Evolutionary conservation across 2,888 invertebrate species (phyloP).

Genomic region (Pycnomerus fuliginosus): DNA sequence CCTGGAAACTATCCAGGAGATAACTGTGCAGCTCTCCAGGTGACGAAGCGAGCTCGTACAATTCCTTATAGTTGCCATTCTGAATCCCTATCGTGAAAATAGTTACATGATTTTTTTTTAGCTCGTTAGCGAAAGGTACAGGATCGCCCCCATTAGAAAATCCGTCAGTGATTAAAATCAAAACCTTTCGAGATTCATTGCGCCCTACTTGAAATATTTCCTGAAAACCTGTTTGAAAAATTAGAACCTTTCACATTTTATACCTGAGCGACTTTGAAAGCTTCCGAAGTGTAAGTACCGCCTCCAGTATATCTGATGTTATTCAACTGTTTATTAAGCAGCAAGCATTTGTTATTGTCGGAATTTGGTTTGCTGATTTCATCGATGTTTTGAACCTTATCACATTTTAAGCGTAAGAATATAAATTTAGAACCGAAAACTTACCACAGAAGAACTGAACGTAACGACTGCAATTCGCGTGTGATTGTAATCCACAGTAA

Average conservation of each 20-base stretch:
- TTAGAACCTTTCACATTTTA: background rate
- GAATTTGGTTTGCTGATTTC: conserved; percentile 57
- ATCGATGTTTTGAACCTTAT: conserved; percentile 55
- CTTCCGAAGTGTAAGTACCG: conserved; percentile 69
- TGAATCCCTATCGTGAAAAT: conserved; percentile 62
- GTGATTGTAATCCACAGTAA: conserved; percentile 63
- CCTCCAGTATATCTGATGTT: conserved; percentile 65
- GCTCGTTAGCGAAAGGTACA: conserved; percentile 57
- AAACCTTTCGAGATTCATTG: conserved; percentile 57
- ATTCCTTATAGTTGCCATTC: conserved; percentile 64
- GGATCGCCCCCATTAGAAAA: conserved; percentile 72
- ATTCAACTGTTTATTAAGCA: conserved; percentile 62
- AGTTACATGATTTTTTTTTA: conserved; percentile 57
- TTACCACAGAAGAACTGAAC: conserved; percentile 63
- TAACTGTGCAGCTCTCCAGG: conserved; percentile 66
- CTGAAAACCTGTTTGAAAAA: conserved; percentile 37
- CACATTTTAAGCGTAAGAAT: background rate
- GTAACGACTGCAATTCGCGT: conserved; percentile 66
- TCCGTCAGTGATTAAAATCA: conserved; percentile 70
- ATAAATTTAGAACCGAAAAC: conserved; percentile 27
- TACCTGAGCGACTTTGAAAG: conserved; percentile 63
- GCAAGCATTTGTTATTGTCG: conserved; percentile 63
- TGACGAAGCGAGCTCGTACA: conserved; percentile 63
- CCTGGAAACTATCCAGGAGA: conserved; percentile 65
- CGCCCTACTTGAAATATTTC: conserved; percentile 55